Conservation (phyloP, 2,113 vertebrate genomes). For the Cacatua alba region DNA sequence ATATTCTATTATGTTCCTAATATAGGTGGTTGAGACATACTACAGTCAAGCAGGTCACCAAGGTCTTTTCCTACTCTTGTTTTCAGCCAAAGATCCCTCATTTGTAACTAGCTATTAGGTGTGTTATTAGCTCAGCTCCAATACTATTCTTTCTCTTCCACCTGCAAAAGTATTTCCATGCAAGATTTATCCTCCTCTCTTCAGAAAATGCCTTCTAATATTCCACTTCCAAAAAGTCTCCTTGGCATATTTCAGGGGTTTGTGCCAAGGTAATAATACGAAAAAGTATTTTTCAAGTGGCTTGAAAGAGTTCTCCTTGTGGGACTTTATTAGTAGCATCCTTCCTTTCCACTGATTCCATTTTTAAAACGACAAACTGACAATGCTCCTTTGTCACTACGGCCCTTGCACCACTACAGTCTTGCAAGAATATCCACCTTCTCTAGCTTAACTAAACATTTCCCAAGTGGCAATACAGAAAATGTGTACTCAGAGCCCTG, state of each 20-base stretch:
- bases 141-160: background rate
- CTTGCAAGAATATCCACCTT: background rate
- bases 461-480: slow-evolving; percentile 8
- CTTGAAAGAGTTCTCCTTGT: background rate
- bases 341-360: background rate
- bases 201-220: background rate
- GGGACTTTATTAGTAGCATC: background rate
- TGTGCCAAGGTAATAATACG: background rate
- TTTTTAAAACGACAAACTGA: background rate
- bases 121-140: background rate
- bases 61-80: background rate
- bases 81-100: background rate
- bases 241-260: background rate
- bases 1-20: background rate
- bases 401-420: background rate
- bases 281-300: background rate
- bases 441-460: background rate
- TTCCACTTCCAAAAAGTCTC: background rate
- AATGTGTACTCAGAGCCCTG: background rate
- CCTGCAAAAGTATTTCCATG: background rate
- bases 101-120: background rate
- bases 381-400: background rate
- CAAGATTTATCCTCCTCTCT: background rate
- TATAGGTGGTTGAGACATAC: background rate
- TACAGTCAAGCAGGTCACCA: background rate